These are phyloP conservation scores for Myocastor coypus DNA, from an alignment of 2,113 vertebrate genomes.

Conservation along the genomic window DNA sequence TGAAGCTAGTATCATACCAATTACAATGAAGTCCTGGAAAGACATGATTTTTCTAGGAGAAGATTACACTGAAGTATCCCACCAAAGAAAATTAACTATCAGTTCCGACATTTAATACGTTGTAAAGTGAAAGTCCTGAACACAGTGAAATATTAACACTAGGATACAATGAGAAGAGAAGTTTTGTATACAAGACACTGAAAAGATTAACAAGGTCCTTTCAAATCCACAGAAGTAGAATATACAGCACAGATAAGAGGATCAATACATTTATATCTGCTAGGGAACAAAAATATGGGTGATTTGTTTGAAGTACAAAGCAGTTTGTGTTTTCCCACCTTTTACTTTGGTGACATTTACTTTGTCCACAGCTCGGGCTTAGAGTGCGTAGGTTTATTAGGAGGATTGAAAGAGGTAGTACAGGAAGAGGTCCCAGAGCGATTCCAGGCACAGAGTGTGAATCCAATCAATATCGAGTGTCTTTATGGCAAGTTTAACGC, in stretches of 20 bases:
- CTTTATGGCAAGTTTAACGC: not conserved
- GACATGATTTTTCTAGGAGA: not conserved
- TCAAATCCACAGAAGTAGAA: not conserved
- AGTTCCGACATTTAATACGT: not conserved
- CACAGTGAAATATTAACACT: not conserved
- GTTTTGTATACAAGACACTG: not conserved
- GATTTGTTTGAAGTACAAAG: not conserved
- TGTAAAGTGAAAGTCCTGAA: not conserved
- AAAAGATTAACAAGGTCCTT: not conserved
- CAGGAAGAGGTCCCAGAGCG: not conserved
- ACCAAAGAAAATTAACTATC: not conserved
- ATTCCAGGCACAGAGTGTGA: not conserved
- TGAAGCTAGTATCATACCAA: not conserved
- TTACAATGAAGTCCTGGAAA: not conserved
- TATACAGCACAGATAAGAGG: not conserved
- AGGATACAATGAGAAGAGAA: not conserved
- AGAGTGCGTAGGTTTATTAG: not conserved
- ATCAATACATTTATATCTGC: not conserved
- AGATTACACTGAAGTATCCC: not conserved
- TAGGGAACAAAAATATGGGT: not conserved
- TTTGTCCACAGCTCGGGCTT: not conserved
- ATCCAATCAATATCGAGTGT: not conserved
- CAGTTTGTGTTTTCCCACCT: not conserved
- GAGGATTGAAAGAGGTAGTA: not conserved
- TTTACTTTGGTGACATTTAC: slow-evolving; percentile 35